Base-by-base conservation (phyloP, 2,888 invertebrate species). In the Brassicogethes aeneus region DNA sequence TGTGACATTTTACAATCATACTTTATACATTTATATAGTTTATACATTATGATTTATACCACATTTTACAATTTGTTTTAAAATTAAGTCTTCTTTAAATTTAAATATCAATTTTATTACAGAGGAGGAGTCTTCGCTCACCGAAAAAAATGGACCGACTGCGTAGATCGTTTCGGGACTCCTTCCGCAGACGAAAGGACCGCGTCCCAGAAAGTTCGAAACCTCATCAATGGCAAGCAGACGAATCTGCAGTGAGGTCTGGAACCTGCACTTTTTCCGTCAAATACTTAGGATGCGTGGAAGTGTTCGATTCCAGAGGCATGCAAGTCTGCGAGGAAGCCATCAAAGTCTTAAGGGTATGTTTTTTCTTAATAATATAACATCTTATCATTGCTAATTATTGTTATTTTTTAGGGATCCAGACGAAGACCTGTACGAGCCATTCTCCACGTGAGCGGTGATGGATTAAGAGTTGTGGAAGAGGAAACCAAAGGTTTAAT, bases 291-390 rank as follows among this genome's bases (percentile, higher is more conserved):
- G 99, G 99, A 50, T 95, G 96, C 69, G 94, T 97, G 36, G 99
- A 99, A 73, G 99, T 99, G 30, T 97, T 93, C 72, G 99, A 99
- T 72, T 96, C 96, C 5, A 79, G 99, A 62, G 99, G 99, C 37
- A 99, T 99, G 95, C 93, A 95, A 72, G 93, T 97, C 45, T 99
- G 99, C 74, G 99, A 99, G 70, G 96, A 96, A 70, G 99, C 99
- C 37, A 78, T 99, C 47, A 97, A 96, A 76, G 90, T 93, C 51
- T 79, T 99, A 48, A 80, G 93, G 75, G 94, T 94, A 69, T 80
- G 85, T 73, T 32, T 33, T 37, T n/a, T n/a, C n/a, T n/a, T n/a
- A n/a, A n/a, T n/a, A n/a, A n/a, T n/a, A n/a, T n/a, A n/a, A n/a
- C 14, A 33, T 16, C 3, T 10, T 3, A 34, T 14, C 3, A 31